These are phyloP conservation scores for Stenolophus ochropezus DNA, from an alignment of 2,888 invertebrate species.

Conservation along the genomic window DNA sequence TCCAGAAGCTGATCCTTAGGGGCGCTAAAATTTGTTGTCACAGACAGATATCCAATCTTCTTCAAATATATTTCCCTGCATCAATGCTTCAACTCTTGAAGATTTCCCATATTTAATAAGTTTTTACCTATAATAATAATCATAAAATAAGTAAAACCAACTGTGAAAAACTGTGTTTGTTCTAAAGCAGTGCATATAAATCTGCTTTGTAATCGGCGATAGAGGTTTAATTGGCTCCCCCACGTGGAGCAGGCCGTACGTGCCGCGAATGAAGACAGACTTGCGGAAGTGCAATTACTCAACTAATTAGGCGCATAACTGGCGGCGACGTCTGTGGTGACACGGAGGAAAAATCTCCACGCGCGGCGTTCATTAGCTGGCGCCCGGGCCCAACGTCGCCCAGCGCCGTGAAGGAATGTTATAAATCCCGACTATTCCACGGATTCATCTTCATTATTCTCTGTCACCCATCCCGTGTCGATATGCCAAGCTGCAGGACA, in stretches of 20 bases:
- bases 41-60: too few species aligned
- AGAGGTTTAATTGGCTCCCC: constrained; percentile 64
- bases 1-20: too few species aligned
- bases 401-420: constrained; percentile 57
- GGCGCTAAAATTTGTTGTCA: too few species aligned
- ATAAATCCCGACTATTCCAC: constrained; percentile 61
- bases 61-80: too few species aligned
- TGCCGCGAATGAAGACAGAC: constrained; percentile 66
- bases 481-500: not conserved
- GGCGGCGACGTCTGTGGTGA: constrained; percentile 50
- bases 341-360: constrained; percentile 47
- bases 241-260: constrained; percentile 68
- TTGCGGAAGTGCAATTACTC: constrained; percentile 52
- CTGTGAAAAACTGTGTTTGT: too few species aligned
- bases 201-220: not conserved
- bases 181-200: not conserved
- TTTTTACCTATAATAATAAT: too few species aligned
- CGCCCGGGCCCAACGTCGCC: not conserved
- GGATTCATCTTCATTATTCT: constrained; percentile 62
- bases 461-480: not conserved
- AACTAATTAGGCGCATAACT: constrained; percentile 60
- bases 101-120: too few species aligned
- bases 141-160: too few species aligned
- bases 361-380: constrained; percentile 61
- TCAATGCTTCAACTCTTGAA: too few species aligned